phyloP scores from a whole-genome alignment of 2,888 invertebrate species.

The Plagodis pulveraria region DNA sequence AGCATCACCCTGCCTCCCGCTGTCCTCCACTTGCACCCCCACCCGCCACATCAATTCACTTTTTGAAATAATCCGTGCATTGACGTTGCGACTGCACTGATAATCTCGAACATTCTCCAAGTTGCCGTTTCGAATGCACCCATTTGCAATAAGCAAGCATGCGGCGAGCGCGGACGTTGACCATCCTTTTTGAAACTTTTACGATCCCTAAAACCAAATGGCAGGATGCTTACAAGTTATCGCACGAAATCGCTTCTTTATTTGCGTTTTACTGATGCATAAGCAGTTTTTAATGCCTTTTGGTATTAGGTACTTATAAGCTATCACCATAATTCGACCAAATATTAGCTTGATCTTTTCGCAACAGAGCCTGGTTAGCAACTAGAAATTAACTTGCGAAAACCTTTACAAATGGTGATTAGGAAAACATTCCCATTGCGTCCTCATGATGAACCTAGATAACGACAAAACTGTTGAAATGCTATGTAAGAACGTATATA shows the following conservation, averaged over 20 bases:
- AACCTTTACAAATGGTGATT: slow-evolving; percentile 2
- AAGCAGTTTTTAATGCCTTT: slow-evolving; percentile 1
- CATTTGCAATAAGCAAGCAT: slow-evolving; percentile 58
- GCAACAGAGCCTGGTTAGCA: too few species aligned
- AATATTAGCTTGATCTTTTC: too few species aligned
- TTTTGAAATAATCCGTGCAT: slow-evolving; percentile 77
- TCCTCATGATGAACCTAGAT: slow-evolving; percentile 16
- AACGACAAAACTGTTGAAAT: slow-evolving; percentile 28
- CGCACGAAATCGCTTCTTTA: slow-evolving; percentile 22
- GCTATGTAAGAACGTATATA: slow-evolving; percentile 15
- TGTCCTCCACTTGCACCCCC: slow-evolving; percentile 34
- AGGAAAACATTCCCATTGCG: slow-evolving; percentile 19
- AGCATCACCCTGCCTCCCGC: slow-evolving; percentile 44
- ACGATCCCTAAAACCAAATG: slow-evolving; percentile 38
- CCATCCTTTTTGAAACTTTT: slow-evolving; percentile 48
- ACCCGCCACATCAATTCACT: slow-evolving; percentile 41
- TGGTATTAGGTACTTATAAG: too few species aligned
- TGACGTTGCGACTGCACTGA: slow-evolving; percentile 68
- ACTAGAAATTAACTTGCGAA: not conserved
- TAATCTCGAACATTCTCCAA: slow-evolving; percentile 61
- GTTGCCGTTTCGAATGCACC: slow-evolving; percentile 49
- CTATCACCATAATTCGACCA: too few species aligned
- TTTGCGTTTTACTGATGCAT: slow-evolving; percentile 17
- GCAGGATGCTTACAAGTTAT: slow-evolving; percentile 35
- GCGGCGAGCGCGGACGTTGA: slow-evolving; percentile 40